Percentiles rank a stretch among this genome's conserved stretches.
These are phyloP conservation scores for Paracentrotus lividus DNA, from an alignment of 53 echinoderm and acorn worm genomes.

Conservation along the genomic window DNA sequence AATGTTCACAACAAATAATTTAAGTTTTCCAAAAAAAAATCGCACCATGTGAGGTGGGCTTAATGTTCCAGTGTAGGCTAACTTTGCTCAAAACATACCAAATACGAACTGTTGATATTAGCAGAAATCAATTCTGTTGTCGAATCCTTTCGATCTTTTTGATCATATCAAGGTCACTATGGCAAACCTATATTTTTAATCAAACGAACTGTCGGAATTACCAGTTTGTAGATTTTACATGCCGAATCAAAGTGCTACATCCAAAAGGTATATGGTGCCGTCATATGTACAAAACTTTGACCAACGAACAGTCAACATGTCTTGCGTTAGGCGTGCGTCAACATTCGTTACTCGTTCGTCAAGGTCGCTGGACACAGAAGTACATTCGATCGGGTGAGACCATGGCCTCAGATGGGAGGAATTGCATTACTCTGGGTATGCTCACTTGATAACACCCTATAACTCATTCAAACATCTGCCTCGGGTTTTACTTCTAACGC, in stretches of 20 bases:
- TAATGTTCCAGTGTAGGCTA: too few relatives aligned
- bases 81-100: not conserved
- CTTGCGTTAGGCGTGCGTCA: too few relatives aligned
- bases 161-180: not conserved
- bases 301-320: too few relatives aligned
- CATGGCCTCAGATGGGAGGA: not conserved
- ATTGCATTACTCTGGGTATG: not conserved
- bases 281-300: not conserved
- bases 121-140: not conserved
- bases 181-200: not conserved
- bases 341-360: too few relatives aligned
- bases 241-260: not conserved
- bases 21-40: too few relatives aligned
- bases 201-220: not conserved
- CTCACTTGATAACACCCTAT: not conserved
- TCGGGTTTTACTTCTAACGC: conserved; percentile 1
- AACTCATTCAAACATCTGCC: not conserved
- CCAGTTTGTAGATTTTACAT: not conserved
- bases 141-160: not conserved
- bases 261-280: too few relatives aligned
- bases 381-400: too few relatives aligned
- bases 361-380: too few relatives aligned
- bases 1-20: too few relatives aligned
- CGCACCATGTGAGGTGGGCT: too few relatives aligned
- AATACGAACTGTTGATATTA: not conserved